Percentiles rank a stretch among this genome's conserved stretches.
Conservation (phyloP, 2,888 invertebrate genomes). For the Thereva nobilitata region DNA sequence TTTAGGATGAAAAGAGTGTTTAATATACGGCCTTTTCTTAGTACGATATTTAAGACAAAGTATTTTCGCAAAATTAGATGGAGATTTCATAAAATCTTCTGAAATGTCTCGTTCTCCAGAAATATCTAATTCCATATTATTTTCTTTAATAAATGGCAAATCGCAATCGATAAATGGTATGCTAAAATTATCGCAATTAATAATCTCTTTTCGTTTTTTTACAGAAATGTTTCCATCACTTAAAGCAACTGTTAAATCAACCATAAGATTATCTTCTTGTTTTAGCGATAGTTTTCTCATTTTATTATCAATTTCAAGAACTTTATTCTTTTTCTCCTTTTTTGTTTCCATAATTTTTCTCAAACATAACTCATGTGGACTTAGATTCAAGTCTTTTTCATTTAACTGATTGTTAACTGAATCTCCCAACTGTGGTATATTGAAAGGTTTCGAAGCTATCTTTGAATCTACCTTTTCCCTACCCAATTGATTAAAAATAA, state of each 20-base stretch:
- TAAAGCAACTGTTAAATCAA: slow-evolving; percentile 59
- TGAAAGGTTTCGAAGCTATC: background rate
- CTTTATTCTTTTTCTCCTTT: slow-evolving; percentile 13
- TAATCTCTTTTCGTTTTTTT: slow-evolving; percentile 39
- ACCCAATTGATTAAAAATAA: slow-evolving; percentile 24
- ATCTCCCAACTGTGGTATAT: slow-evolving; percentile 30
- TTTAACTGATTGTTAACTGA: background rate
- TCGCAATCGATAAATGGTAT: slow-evolving; percentile 56
- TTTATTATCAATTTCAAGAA: background rate
- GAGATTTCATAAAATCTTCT: slow-evolving; percentile 5
- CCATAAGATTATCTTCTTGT: slow-evolving; percentile 46
- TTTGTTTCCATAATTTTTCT: slow-evolving; percentile 40
- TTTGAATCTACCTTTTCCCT: background rate
- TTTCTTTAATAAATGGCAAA: background rate
- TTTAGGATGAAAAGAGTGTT: slow-evolving; percentile 39
- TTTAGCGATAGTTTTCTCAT: slow-evolving; percentile 4
- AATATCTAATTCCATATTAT: background rate
- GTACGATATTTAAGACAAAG: slow-evolving; percentile 55
- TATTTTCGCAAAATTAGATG: slow-evolving; percentile 58
- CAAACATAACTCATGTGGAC: slow-evolving; percentile 39
- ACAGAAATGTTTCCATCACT: slow-evolving; percentile 45
- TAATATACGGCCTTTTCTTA: slow-evolving; percentile 44
- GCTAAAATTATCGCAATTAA: slow-evolving; percentile 47
- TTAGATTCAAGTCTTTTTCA: slow-evolving; percentile 44
- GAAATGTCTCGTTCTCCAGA: background rate